Evolutionary conservation across 2,888 invertebrate genomes (phyloP).

Genomic region (Drosophila trichaetosa): DNA sequence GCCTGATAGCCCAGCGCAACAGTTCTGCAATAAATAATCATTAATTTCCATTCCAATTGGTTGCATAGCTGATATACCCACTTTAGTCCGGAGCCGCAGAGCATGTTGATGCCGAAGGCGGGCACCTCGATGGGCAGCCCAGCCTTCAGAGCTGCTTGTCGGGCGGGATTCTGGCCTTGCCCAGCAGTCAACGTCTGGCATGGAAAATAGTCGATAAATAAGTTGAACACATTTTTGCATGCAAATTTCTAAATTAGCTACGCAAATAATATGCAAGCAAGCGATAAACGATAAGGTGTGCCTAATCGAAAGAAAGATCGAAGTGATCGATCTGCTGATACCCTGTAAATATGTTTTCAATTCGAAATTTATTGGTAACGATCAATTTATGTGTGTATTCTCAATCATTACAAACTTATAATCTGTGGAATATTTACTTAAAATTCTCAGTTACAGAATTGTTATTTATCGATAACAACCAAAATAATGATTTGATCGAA

Average conservation of each 20-base stretch:
- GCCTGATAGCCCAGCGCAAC: constrained; percentile 89
- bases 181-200: constrained; percentile 88
- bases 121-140: constrained; percentile 89
- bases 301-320: neutral
- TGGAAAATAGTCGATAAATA: neutral
- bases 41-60: neutral
- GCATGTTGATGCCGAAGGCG: constrained; percentile 90
- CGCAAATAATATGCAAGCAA: constrained; percentile 16
- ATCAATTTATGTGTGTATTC: too few relatives aligned
- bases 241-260: constrained; percentile 45
- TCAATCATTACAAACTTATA: too few relatives aligned
- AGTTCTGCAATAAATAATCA: constrained; percentile 84
- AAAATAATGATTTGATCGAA: neutral
- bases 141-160: constrained; percentile 91
- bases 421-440: too few relatives aligned
- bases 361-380: rapidly evolving
- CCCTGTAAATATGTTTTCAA: neutral
- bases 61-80: constrained; percentile 80
- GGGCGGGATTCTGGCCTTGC: constrained; percentile 93
- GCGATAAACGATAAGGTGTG: neutral
- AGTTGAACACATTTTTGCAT: constrained; percentile 42
- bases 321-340: neutral
- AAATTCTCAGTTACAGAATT: too few relatives aligned
- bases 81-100: constrained; percentile 94
- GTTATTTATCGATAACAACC: too few relatives aligned